Conservation (phyloP, 2,888 invertebrate species). For the Chromoteleia sp. region DNA sequence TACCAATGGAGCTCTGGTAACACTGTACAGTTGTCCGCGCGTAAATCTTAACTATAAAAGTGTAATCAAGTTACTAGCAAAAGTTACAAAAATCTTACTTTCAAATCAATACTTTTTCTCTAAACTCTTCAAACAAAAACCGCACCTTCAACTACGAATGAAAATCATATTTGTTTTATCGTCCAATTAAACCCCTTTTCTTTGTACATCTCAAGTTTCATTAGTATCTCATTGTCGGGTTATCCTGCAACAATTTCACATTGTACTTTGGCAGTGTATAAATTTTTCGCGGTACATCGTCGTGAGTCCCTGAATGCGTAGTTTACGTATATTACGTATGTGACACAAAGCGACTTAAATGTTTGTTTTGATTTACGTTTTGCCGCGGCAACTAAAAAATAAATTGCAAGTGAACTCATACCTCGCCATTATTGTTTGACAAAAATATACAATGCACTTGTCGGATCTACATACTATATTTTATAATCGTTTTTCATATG, state of each 20-base stretch:
- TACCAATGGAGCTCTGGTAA: too few relatives aligned
- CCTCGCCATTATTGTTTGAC: slow-evolving; percentile 12
- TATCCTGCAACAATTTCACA: slow-evolving; percentile 34
- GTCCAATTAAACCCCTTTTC: slow-evolving; percentile 18
- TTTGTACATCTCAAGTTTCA: slow-evolving; percentile 23
- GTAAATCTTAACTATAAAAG: too few relatives aligned
- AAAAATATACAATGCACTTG: slow-evolving; percentile 40
- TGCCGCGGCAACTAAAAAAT: slow-evolving; percentile 27
- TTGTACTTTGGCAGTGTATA: slow-evolving; percentile 53
- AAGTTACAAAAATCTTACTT: too few relatives aligned
- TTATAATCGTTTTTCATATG: slow-evolving; percentile 30
- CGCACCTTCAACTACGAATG: slow-evolving; percentile 9
- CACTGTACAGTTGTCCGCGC: too few relatives aligned
- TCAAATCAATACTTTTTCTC: too few relatives aligned
- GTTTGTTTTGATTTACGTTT: slow-evolving; percentile 46
- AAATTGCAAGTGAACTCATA: slow-evolving; percentile 8
- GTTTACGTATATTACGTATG: slow-evolving; percentile 26
- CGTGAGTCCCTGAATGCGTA: slow-evolving; percentile 40
- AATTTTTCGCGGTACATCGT: slow-evolving; percentile 45
- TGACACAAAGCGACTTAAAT: slow-evolving; percentile 50
- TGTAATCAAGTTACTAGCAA: too few relatives aligned
- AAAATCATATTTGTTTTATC: slow-evolving; percentile 21
- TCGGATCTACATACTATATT: slow-evolving; percentile 11
- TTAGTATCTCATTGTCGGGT: slow-evolving; percentile 40
- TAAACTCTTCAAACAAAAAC: slow-evolving; percentile 1